Evolutionary conservation across 2,797 vertebrate species (phyloP).

Genomic region (Phylloscopus collybita): DNA sequence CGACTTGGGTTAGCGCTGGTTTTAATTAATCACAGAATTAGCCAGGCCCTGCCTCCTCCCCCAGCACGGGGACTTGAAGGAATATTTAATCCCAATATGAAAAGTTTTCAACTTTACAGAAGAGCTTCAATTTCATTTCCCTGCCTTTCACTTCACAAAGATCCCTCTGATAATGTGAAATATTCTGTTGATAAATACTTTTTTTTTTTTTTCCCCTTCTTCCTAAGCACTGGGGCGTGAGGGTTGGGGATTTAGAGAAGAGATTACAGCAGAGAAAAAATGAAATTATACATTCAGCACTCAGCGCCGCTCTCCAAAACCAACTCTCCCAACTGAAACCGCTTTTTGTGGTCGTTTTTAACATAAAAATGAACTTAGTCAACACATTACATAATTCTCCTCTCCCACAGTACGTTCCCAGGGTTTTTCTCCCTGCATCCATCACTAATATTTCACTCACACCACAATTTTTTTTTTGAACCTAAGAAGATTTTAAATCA

Average conservation of each 20-base stretch:
- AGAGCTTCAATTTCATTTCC: neutral
- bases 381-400: conserved; percentile 1
- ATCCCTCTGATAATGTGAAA: neutral
- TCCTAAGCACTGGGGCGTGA: neutral
- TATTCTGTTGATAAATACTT: neutral
- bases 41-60: neutral
- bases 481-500: neutral
- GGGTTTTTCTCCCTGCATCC: neutral
- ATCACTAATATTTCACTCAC: neutral
- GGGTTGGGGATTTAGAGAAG: neutral
- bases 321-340: neutral
- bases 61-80: neutral
- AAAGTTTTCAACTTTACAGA: neutral
- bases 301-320: neutral
- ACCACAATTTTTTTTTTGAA: neutral
- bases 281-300: neutral
- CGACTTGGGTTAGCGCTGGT: neutral
- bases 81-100: neutral
- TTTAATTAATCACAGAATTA: conserved; percentile 47
- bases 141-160: neutral
- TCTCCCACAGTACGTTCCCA: neutral
- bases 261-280: neutral
- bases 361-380: conserved; percentile 2
- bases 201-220: neutral
- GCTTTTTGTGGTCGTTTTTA: neutral